Evolutionary conservation across 2,888 invertebrate genomes (phyloP).

Genomic region (Microctonus aethiopoides): DNA sequence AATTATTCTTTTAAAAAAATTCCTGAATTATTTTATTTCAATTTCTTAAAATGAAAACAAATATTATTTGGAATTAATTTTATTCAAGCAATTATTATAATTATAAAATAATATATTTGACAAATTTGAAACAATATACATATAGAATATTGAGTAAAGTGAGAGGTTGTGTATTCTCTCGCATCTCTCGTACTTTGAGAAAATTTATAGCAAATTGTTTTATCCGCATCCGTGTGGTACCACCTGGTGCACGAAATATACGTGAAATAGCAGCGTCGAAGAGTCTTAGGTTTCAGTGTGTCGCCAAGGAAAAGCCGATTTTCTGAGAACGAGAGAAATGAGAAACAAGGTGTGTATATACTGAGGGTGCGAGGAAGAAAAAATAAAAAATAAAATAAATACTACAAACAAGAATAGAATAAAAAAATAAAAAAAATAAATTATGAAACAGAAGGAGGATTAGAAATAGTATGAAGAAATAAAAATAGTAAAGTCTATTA

Average conservation of each 20-base stretch:
- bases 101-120: background rate
- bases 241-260: slow-evolving; percentile 57
- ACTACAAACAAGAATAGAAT: too few relatives aligned
- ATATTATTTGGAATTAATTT: too few relatives aligned
- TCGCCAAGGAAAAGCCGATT: slow-evolving; percentile 39
- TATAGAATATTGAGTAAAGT: slow-evolving; percentile 1
- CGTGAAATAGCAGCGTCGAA: slow-evolving; percentile 29
- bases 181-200: slow-evolving; percentile 27
- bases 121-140: background rate
- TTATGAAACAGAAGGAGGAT: slow-evolving; percentile 1
- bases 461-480: slow-evolving; percentile 9
- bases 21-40: too few relatives aligned
- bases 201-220: slow-evolving; percentile 65
- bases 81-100: too few relatives aligned
- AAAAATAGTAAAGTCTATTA: slow-evolving; percentile 8
- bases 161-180: background rate
- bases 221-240: slow-evolving; percentile 53
- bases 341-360: slow-evolving; percentile 5
- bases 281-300: slow-evolving; percentile 14
- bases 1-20: too few relatives aligned
- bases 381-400: slow-evolving; percentile 14
- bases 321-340: slow-evolving; percentile 26
- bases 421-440: slow-evolving; percentile 16
- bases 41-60: too few relatives aligned
- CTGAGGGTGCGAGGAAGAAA: background rate